phyloP scores from a whole-genome alignment of 2,888 invertebrate genomes.

The Drosophila helvetica region DNA sequence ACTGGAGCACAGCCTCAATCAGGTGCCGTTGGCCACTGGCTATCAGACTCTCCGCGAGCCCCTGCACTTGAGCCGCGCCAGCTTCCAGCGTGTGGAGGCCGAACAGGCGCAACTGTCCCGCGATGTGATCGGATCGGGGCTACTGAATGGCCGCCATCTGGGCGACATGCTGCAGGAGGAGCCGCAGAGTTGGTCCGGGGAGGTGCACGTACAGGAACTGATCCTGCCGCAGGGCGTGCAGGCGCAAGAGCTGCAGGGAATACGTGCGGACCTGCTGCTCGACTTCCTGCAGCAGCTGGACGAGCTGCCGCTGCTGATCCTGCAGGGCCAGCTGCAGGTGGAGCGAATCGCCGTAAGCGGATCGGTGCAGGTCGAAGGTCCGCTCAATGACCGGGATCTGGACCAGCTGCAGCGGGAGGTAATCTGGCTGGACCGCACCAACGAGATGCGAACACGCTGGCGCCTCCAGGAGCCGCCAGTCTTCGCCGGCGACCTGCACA shows the following conservation, averaged over 20 bases:
- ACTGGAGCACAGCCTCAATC: slow-evolving; percentile 83
- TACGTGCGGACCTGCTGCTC: slow-evolving; percentile 75
- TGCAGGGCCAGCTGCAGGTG: slow-evolving; percentile 83
- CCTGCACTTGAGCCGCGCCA: slow-evolving; percentile 69
- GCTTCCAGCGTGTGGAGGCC: slow-evolving; percentile 75
- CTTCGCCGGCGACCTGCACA: slow-evolving; percentile 65
- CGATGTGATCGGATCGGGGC: slow-evolving; percentile 80
- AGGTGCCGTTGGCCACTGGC: slow-evolving; percentile 65
- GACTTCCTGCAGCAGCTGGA: slow-evolving; percentile 72
- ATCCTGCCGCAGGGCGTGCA: slow-evolving; percentile 77
- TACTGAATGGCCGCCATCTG: slow-evolving; percentile 81
- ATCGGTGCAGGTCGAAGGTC: slow-evolving; percentile 60
- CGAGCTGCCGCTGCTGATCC: slow-evolving; percentile 80
- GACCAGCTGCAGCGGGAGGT: slow-evolving; percentile 81
- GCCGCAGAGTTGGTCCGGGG: slow-evolving; percentile 63
- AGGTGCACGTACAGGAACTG: slow-evolving; percentile 78
- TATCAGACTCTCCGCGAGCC: slow-evolving; percentile 74
- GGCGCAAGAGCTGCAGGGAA: slow-evolving; percentile 82
- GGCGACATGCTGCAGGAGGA: slow-evolving; percentile 65
- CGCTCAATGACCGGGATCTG: slow-evolving; percentile 72
- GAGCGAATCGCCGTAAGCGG: slow-evolving; percentile 82
- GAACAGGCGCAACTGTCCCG: slow-evolving; percentile 78
- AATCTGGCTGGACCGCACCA: slow-evolving; percentile 83
- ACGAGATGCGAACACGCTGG: slow-evolving; percentile 76
- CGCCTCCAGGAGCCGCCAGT: slow-evolving; percentile 73